These are phyloP conservation scores for Invenusta paracnida DNA, from an alignment of 2,888 invertebrate species.

Conservation along the genomic window DNA sequence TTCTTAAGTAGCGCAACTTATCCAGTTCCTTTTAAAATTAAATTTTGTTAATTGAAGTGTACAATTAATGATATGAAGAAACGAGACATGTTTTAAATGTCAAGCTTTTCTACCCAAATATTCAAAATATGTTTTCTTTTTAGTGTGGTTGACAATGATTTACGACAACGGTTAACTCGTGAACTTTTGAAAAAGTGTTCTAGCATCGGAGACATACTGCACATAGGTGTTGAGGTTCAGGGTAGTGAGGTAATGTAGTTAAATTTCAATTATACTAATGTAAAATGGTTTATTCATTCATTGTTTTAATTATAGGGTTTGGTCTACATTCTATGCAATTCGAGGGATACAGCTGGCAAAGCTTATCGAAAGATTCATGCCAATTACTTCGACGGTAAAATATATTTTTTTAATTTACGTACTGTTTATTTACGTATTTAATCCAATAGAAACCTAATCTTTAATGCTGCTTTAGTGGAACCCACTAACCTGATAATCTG, in stretches of 20 bases:
- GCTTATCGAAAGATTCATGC: slow-evolving; percentile 35
- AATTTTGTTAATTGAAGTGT: too few species aligned
- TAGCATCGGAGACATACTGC: not conserved
- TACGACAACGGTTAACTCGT: not conserved
- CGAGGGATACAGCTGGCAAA: slow-evolving; percentile 17
- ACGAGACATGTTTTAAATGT: too few species aligned
- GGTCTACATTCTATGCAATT: slow-evolving; percentile 32
- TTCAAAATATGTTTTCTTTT: too few species aligned
- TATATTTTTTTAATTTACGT: too few species aligned
- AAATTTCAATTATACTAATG: not conserved
- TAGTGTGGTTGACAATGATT: not conserved
- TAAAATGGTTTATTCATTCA: not conserved
- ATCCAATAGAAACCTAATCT: too few species aligned
- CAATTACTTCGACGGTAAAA: slow-evolving; percentile 41
- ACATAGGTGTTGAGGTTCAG: not conserved
- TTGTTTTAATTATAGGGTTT: slow-evolving; percentile 14
- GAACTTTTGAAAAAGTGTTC: not conserved
- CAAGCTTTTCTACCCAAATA: too few species aligned
- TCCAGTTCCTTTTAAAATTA: too few species aligned
- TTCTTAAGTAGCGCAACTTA: too few species aligned
- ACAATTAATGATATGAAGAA: too few species aligned
- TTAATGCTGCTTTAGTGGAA: too few species aligned
- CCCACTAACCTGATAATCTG: too few species aligned
- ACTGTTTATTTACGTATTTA: too few species aligned
- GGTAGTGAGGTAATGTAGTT: not conserved